phyloP scores from a whole-genome alignment of 2,797 vertebrate species.

The Lagothrix lagotricha region DNA sequence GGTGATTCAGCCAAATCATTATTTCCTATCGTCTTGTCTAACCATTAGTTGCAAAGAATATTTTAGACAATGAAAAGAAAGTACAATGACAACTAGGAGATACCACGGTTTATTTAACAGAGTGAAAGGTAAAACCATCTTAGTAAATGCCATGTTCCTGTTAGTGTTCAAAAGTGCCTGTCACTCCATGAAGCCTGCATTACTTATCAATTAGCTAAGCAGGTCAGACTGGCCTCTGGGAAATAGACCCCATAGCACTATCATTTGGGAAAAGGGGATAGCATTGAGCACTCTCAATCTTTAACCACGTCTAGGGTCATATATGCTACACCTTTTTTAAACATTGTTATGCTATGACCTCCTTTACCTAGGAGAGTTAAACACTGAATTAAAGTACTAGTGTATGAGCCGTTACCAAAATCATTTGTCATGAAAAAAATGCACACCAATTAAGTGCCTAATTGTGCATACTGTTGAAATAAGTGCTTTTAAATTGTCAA shows the following conservation, averaged over 20 bases:
- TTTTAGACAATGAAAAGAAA: background rate
- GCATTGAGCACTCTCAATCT: background rate
- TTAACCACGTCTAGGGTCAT: background rate
- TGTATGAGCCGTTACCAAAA: background rate
- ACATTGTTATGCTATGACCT: background rate
- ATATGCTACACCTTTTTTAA: background rate
- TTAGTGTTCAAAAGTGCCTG: background rate
- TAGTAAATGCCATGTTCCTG: background rate
- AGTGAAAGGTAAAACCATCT: background rate
- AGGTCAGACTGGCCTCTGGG: background rate
- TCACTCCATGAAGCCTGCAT: background rate
- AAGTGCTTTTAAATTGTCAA: background rate
- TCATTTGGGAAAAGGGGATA: background rate
- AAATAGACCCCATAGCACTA: background rate
- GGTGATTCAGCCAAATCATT: background rate
- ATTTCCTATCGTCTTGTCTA: background rate
- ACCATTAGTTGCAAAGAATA: background rate
- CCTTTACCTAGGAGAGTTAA: background rate
- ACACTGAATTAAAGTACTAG: background rate
- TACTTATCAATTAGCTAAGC: conserved; percentile 26
- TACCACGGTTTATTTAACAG: background rate
- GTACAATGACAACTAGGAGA: background rate
- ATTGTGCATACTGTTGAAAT: background rate
- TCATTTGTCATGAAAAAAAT: background rate
- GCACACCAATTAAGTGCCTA: background rate